These are phyloP conservation scores for Micromussa lordhowensis DNA, from an alignment of 92 coral and sea anemone genomes.

Conservation along the genomic window DNA sequence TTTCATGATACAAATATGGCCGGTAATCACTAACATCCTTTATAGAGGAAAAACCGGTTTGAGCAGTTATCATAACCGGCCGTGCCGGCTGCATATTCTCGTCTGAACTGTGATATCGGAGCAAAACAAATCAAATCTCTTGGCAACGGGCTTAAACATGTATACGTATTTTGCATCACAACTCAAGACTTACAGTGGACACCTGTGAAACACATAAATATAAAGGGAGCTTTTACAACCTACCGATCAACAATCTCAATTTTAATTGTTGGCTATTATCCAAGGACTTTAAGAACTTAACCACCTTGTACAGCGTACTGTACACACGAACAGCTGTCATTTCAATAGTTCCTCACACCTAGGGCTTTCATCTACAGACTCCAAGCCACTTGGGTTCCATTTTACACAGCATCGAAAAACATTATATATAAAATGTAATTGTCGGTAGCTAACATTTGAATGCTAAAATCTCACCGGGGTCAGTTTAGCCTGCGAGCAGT, in stretches of 20 bases:
- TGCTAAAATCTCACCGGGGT: too few relatives aligned
- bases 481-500: too few relatives aligned
- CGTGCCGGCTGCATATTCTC: not conserved
- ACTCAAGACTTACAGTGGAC: not conserved
- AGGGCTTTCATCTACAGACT: not conserved
- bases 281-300: not conserved
- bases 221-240: not conserved
- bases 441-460: too few relatives aligned
- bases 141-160: not conserved
- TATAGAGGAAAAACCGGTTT: not conserved
- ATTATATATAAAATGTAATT: too few relatives aligned
- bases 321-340: not conserved
- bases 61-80: not conserved
- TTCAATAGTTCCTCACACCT: not conserved
- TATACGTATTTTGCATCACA: slow-evolving; percentile 1
- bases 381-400: not conserved
- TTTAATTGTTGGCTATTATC: not conserved
- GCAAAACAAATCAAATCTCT: slow-evolving; percentile 3
- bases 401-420: too few relatives aligned
- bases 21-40: not conserved
- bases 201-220: not conserved
- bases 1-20: not conserved
- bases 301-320: not conserved
- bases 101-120: not conserved
- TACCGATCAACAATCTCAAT: not conserved